Percentiles rank a stretch among this genome's conserved stretches.
Evolutionary conservation across 1,140 invertebrate species (phyloP).

Genomic region (Panagrolaimus sp.): DNA sequence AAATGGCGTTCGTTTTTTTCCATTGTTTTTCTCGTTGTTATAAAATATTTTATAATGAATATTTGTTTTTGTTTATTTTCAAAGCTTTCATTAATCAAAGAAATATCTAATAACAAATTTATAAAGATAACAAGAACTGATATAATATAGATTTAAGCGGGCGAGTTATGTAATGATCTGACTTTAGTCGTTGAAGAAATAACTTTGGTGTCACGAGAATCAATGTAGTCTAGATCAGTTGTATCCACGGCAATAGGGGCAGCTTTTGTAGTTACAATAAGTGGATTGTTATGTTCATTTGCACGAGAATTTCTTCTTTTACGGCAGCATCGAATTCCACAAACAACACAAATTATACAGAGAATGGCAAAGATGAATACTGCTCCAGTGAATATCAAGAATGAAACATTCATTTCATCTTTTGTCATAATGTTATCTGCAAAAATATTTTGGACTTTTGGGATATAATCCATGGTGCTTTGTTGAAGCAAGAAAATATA

Average conservation of each 20-base stretch:
- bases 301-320: background rate
- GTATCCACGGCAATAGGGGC: slow-evolving; percentile 26
- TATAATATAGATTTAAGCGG: no score
- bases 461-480: no score
- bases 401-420: background rate
- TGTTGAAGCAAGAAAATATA: no score
- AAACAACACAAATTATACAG: background rate
- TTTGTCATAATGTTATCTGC: no score
- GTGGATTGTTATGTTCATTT: background rate
- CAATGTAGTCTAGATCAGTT: slow-evolving; percentile 41
- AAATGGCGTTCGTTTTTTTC: slow-evolving; percentile 22
- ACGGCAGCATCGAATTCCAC: slow-evolving; percentile 2
- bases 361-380: background rate
- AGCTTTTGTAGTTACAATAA: background rate
- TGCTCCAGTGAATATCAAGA: background rate
- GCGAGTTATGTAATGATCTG: slow-evolving; percentile 34
- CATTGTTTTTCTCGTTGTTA: slow-evolving; percentile 9
- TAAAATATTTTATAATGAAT: background rate
- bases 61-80: background rate
- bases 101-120: no score
- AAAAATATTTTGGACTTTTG: no score
- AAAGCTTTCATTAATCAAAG: background rate
- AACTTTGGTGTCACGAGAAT: slow-evolving; percentile 25
- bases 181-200: slow-evolving; percentile 44
- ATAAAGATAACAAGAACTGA: background rate